Percentiles rank a stretch among this genome's conserved stretches.
Evolutionary conservation across 2,113 vertebrate species (phyloP).

Genomic region (Brevimyrus niger): DNA sequence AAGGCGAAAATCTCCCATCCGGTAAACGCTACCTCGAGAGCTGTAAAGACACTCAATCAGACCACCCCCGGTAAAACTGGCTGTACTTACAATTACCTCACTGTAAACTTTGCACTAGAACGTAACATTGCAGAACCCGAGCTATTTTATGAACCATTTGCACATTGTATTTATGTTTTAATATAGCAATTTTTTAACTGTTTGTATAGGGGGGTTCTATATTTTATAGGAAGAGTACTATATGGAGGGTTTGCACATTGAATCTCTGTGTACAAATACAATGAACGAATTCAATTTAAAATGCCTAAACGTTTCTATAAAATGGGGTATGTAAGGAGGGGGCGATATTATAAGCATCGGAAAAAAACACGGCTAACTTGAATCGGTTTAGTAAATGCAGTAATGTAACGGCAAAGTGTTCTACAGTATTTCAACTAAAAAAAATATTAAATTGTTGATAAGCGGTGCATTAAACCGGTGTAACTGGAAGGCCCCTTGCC

Average conservation of each 20-base stretch:
- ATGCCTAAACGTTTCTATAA: neutral
- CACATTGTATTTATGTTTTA: neutral
- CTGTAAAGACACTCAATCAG: neutral
- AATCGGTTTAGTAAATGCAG: neutral
- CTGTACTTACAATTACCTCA: neutral
- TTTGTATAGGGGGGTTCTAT: neutral
- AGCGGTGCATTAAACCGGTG: neutral
- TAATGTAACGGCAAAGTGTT: neutral
- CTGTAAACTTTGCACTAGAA: neutral
- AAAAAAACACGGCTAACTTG: neutral
- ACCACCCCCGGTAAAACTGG: neutral
- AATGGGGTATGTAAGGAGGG: neutral
- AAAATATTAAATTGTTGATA: neutral
- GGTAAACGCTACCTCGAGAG: neutral
- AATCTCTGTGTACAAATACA: neutral
- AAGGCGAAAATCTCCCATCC: neutral
- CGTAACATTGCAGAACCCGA: neutral
- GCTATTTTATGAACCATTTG: neutral
- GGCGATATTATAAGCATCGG: neutral
- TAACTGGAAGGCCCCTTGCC: neutral
- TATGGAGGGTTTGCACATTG: neutral
- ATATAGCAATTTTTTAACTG: neutral
- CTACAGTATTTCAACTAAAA: neutral
- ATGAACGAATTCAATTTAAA: neutral
- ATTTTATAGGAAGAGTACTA: neutral